Base-by-base conservation (phyloP, 2,797 vertebrate species). In the Macroramphosus scolopax region DNA sequence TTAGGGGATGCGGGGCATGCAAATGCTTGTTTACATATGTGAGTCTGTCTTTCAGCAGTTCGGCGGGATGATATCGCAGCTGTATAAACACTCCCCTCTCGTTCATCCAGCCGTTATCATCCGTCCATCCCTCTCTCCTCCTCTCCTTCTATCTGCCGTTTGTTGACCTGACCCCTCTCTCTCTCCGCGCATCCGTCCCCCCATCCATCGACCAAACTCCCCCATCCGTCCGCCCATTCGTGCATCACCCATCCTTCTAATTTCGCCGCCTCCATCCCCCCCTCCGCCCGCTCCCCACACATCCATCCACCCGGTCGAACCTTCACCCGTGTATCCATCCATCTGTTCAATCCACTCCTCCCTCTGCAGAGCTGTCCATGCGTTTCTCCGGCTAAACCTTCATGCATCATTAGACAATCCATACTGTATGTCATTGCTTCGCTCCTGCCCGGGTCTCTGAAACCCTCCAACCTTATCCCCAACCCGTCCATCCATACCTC, bases 401-500 rank as follows among this genome's bases (percentile, higher is more conserved):
- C 82, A 81, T 68, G 68, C 74, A 72, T 83, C 82, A 69, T 80
- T 73, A 63, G 51, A 28, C 33, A 53, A 78, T 77, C 72, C 62
- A 80, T 79, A n/a, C n/a, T n/a, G n/a, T n/a, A 70, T 51, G 68
- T 79, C 77, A 73, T 34, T 6, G 41, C 66, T 39, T 36, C 44
- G 18, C 43, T 51, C 37, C 51, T 37, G 29, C 52, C 51, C 26
- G 6, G 20, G 14, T 66, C 56, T 59, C 55, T 73, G 59, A 76
- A 66, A 58, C 45, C 36, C 38, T 40, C 52, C 51, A 28, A 56
- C 50, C 51, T 25, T 33, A 7, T 59, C 52, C 40, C 54, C 48
- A 39, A 25, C 44, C 49, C 17, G 47, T 67, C 39, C 15, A 43
- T 65, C 50, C 68, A 1, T 83, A 96, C 96, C 92, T 98, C 96